Conservation (phyloP, 2,888 invertebrate genomes). For the Chrysolina haemoptera region DNA sequence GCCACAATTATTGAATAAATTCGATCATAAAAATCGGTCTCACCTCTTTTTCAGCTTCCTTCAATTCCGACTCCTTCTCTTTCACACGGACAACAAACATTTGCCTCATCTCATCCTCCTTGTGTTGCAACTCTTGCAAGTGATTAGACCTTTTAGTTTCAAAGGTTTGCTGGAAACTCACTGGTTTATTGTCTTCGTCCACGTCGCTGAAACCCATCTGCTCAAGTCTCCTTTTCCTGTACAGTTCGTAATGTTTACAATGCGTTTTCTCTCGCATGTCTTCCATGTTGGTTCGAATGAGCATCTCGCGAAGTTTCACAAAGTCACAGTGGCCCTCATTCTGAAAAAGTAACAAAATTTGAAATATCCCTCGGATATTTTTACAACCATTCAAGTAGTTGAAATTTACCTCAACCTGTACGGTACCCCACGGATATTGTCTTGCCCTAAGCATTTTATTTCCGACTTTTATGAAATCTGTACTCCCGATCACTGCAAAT, state of each 20-base stretch:
- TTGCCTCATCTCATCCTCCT: conserved; percentile 98
- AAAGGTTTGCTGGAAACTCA: conserved; percentile 96
- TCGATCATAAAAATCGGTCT: conserved; percentile 21
- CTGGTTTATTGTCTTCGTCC: conserved; percentile 92
- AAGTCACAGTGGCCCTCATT: conserved; percentile 99
- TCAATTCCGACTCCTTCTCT: conserved; percentile 96
- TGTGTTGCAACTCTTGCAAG: conserved; percentile 92
- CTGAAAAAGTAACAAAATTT: conserved; percentile 71
- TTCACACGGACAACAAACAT: conserved; percentile 98
- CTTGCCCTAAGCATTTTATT: conserved; percentile 96
- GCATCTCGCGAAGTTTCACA: conserved; percentile 98
- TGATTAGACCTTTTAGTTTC: conserved; percentile 94
- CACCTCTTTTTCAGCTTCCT: conserved; percentile 97
- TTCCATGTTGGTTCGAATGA: conserved; percentile 99
- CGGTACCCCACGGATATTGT: conserved; percentile 98
- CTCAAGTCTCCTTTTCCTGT: conserved; percentile 82
- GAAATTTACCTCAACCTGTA: conserved; percentile 71
- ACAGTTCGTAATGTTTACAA: conserved; percentile 95
- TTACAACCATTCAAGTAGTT: too few relatives aligned
- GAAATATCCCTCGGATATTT: too few relatives aligned
- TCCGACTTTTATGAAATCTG: conserved; percentile 96
- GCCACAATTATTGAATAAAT: neutral
- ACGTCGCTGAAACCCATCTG: conserved; percentile 97
- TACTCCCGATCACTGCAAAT: conserved; percentile 99
- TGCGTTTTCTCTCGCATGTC: conserved; percentile 99